A percentile compares a stretch with the other conserved stretches of the same genome.
phyloP scores from a whole-genome alignment of 2,888 invertebrate species.

The Maniola hyperantus region DNA sequence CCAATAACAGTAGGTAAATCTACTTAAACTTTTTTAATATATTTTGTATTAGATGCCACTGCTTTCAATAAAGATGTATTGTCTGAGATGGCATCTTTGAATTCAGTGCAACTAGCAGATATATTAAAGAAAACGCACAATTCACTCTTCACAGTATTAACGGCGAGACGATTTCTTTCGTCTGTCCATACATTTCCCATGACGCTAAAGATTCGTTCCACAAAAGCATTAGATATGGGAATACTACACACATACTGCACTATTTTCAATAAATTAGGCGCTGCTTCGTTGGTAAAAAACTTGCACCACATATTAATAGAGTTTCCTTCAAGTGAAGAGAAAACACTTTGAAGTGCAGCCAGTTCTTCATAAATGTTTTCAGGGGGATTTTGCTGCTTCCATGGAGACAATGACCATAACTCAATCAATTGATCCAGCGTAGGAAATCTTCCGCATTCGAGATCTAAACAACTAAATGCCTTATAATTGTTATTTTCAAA shows the following conservation, averaged over 20 bases:
- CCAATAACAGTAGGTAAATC: no score
- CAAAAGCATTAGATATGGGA: constrained; percentile 1
- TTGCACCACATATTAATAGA: constrained; percentile 1
- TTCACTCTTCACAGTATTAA: neutral
- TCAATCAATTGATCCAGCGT: constrained; percentile 1
- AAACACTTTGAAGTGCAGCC: constrained; percentile 1
- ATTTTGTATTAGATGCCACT: no score
- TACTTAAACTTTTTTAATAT: no score
- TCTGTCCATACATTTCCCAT: constrained; percentile 1
- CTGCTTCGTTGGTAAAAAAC: constrained; percentile 1
- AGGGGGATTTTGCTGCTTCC: constrained; percentile 1
- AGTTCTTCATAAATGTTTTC: constrained; percentile 1
- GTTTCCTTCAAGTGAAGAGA: neutral
- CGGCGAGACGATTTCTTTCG: constrained; percentile 1
- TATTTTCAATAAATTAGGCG: constrained; percentile 1
- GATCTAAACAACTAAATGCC: constrained; percentile 7
- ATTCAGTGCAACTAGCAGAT: constrained; percentile 1
- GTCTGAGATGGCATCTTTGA: constrained; percentile 1
- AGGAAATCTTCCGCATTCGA: constrained; percentile 1
- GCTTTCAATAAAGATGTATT: neutral
- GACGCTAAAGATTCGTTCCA: constrained; percentile 1
- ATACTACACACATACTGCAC: neutral
- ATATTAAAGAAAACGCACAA: constrained; percentile 1
- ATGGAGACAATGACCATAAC: constrained; percentile 1
- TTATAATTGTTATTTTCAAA: constrained; percentile 7